Evolutionary conservation across 1,140 invertebrate genomes (phyloP), one percentile per base, ranked within the genome.

Genomic region (Euwallacea fornicatus): DNA sequence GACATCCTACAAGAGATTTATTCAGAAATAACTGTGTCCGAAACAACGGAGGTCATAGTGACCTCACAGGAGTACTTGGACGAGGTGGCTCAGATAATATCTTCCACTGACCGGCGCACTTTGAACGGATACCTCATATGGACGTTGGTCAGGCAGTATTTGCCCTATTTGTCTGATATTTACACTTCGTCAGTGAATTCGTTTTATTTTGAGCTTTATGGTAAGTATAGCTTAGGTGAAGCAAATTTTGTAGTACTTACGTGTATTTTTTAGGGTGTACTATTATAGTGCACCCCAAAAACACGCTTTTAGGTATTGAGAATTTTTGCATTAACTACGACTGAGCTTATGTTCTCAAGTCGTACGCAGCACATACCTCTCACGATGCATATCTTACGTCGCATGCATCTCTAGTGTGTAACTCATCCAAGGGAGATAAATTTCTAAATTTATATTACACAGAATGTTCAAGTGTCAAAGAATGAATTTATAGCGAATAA

Each of bases 101-200:
- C 86, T 0, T 82, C 83, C 0, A 85, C 86, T n/a, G 87, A 88
- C 59, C 79, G 81, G 72, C 81, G 85, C 69, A 82, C 83, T 7
- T 73, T 88, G 55, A 88, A 89, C 78, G 86, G 87, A 74, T 89
- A 89, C 76, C 74, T 88, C 47, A 85, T 87, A 71, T 90, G 87
- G 86, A 83, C 82, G 59, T 77, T 89, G 42, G 84, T 85, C 6
- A 77, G 82, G 7, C 79, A 82, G 46, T 88, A 87, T 78, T 76
- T 86, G 7, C 86, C 86, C 6, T 88, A 86, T 74, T 78, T 89
- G 61, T 85, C 86, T 2, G 79, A 83, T 72, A 81, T 84, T 46
- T 88, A 84, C 75, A 82, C 83, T 43, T 81, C 86, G 13, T 83
- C 84, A 10, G 75, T 83, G 50, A 80, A 86, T 73, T 78, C 84